Conservation (phyloP, 2,888 invertebrate genomes). For the Deilephila porcellus region DNA sequence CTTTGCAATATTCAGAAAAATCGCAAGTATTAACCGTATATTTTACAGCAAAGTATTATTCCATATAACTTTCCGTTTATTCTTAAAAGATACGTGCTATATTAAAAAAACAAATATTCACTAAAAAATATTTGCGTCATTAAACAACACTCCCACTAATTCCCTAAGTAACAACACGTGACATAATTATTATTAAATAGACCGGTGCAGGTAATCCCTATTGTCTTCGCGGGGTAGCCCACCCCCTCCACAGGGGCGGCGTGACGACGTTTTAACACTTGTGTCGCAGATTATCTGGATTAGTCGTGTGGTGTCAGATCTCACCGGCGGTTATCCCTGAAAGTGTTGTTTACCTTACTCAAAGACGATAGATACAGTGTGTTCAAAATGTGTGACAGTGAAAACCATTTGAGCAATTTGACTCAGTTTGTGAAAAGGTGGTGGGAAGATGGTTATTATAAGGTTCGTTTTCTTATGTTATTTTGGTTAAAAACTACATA, state of each 20-base stretch:
- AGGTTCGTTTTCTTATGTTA: slow-evolving; percentile 51
- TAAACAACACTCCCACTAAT: slow-evolving; percentile 17
- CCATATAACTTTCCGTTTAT: neutral
- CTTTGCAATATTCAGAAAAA: neutral
- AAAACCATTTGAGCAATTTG: slow-evolving; percentile 62
- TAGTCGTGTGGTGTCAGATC: slow-evolving; percentile 53
- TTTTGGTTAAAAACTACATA: neutral
- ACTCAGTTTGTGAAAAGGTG: slow-evolving; percentile 71
- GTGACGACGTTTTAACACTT: slow-evolving; percentile 53
- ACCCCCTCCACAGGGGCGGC: slow-evolving; percentile 49
- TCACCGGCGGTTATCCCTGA: slow-evolving; percentile 42
- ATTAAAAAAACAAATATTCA: neutral
- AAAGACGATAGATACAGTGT: slow-evolving; percentile 23
- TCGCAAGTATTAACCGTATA: neutral
- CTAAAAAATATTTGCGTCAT: neutral
- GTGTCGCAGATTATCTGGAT: slow-evolving; percentile 59
- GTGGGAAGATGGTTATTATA: slow-evolving; percentile 70
- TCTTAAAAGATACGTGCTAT: neutral
- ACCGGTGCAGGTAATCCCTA: slow-evolving; percentile 30
- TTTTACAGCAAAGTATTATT: neutral
- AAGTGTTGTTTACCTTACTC: slow-evolving; percentile 27
- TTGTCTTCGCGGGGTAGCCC: slow-evolving; percentile 52
- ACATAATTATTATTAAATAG: slow-evolving; percentile 19
- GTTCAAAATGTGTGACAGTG: slow-evolving; percentile 55
- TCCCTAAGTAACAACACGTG: slow-evolving; percentile 13